Evolutionary conservation across 2,888 invertebrate species (phyloP).

Genomic region (Andrena trimmerana): DNA sequence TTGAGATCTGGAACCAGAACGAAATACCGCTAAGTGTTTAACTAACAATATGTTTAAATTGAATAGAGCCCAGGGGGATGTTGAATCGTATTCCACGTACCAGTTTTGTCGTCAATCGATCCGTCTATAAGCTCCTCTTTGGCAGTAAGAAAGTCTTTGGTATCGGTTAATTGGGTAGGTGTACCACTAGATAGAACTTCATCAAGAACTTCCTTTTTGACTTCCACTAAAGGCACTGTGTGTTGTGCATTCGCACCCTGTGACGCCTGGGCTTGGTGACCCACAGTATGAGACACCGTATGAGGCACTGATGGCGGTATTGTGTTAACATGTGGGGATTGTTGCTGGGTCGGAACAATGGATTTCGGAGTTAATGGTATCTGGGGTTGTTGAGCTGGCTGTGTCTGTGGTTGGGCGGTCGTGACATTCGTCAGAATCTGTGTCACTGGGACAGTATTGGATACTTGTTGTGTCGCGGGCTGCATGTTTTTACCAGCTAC

Average conservation of each 20-base stretch:
- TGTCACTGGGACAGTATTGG: conserved; percentile 67
- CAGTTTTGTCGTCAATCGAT: conserved; percentile 83
- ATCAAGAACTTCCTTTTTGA: conserved; percentile 90
- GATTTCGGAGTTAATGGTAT: conserved; percentile 61
- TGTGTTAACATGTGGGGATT: conserved; percentile 83
- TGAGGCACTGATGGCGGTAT: conserved; percentile 85
- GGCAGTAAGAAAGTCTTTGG: conserved; percentile 85
- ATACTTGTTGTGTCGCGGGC: conserved; percentile 65
- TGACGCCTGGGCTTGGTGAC: conserved; percentile 85
- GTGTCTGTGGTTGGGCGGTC: conserved; percentile 72
- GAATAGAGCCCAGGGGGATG: neutral
- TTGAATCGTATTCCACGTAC: conserved; percentile 61
- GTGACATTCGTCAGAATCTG: conserved; percentile 63
- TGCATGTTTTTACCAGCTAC: conserved; percentile 64
- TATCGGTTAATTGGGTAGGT: conserved; percentile 82
- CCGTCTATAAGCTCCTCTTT: conserved; percentile 84
- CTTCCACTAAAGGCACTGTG: conserved; percentile 88
- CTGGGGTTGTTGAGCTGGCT: conserved; percentile 75
- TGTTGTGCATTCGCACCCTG: conserved; percentile 81
- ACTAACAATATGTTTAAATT: neutral
- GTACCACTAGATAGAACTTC: conserved; percentile 85
- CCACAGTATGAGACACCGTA: conserved; percentile 83
- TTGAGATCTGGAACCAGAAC: conserved; percentile 85
- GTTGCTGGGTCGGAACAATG: conserved; percentile 64
- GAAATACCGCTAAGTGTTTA: neutral